Base-by-base conservation (phyloP, 2,888 invertebrate genomes). In the Odontocolon sp. region DNA sequence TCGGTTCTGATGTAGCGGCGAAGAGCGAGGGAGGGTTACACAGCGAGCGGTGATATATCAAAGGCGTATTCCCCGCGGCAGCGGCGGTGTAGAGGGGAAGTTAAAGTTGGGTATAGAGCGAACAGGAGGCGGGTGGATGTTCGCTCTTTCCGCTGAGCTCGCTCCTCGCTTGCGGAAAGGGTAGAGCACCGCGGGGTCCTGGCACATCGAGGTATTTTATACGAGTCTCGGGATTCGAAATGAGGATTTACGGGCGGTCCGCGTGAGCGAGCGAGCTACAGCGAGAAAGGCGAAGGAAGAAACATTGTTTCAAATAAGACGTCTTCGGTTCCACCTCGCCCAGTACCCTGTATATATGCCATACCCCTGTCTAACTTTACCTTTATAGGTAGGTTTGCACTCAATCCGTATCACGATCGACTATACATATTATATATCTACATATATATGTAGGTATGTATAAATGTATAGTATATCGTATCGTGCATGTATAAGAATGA, bases 271-370 rank as follows among this genome's bases (percentile, higher is more conserved):
- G 77, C 77, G 77, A 81, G 80, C 57, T 38, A 14, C 40, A 28
- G 21, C 47, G 21, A 26, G 47, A 56, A 80, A 78, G 76, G 64
- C 78, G 80, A 82, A 52, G n/a, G 64, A 50, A 79, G 82, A 82
- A 87, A 90, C 88, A 89, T 88, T 89, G 89, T 89, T 89, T 88
- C 88, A 84, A 89, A 87, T 87, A 87, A 89, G 89, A 89, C 85
- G 84, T 89, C 85, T 85, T 83, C 16, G 68, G 68, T 57, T 40
- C 21, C 64, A 66, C 36, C 40, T 47, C 6, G 16, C 40, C n/a
- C 33, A 11, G 14, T 14, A 36, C 23, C 28, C 11, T 28, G 21
- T 18, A 40, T 38, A 21, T 52, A 16, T 31, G 31, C 31, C 31
- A 14, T 54, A 33, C 23, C 26, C 31, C 31, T 14, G 18, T 33